Percentiles rank a stretch among this genome's conserved stretches.
These are phyloP conservation scores for Conops quadrifasciatus DNA, from an alignment of 2,888 invertebrate species.

Conservation along the genomic window DNA sequence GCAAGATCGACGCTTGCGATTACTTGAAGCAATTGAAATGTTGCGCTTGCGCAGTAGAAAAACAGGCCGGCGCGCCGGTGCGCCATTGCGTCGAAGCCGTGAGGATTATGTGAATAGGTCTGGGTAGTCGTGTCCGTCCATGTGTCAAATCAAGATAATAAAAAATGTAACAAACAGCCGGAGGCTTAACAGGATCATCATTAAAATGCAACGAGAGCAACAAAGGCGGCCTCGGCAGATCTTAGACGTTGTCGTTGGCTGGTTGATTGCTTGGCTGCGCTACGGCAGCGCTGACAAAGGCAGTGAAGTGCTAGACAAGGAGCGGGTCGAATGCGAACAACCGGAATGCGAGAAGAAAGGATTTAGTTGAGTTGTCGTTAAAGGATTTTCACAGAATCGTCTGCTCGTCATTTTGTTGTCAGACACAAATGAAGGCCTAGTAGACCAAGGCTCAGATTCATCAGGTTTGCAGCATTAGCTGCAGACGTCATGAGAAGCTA, in stretches of 20 bases:
- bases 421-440: slow-evolving; percentile 11
- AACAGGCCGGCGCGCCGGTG: background rate
- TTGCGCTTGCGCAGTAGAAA: slow-evolving; percentile 28
- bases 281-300: slow-evolving; percentile 13
- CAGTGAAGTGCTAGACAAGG: slow-evolving; percentile 27
- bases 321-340: background rate
- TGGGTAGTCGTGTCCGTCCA: background rate
- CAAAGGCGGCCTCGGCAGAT: slow-evolving; percentile 9
- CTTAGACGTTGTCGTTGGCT: slow-evolving; percentile 2
- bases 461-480: background rate
- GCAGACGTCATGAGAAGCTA: background rate
- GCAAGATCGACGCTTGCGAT: background rate
- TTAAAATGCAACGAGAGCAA: slow-evolving; percentile 16
- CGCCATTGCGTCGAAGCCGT: background rate
- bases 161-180: slow-evolving; percentile 16
- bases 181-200: slow-evolving; percentile 30
- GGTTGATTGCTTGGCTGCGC: slow-evolving; percentile 16
- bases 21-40: slow-evolving; percentile 3
- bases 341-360: slow-evolving; percentile 17
- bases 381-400: slow-evolving; percentile 18
- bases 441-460: too few species aligned
- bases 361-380: slow-evolving; percentile 27
- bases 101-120: background rate
- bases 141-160: slow-evolving; percentile 11
- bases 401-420: slow-evolving; percentile 12